Conservation (phyloP, 2,797 vertebrate genomes). For the Oreochromis grahami region DNA sequence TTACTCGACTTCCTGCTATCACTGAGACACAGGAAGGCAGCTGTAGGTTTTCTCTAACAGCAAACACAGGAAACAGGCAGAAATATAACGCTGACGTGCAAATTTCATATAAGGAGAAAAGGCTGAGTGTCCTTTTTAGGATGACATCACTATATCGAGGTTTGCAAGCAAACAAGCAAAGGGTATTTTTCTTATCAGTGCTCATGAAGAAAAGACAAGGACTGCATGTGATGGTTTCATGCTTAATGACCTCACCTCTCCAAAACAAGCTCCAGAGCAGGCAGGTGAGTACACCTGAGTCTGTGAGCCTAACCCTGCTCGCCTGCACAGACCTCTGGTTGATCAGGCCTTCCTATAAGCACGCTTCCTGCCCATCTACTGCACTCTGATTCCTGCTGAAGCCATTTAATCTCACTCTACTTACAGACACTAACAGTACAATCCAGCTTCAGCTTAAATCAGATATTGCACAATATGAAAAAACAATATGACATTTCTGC, state of each 20-base stretch:
- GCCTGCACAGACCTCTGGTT: not conserved
- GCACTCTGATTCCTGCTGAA: not conserved
- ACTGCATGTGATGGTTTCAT: not conserved
- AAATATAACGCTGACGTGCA: not conserved
- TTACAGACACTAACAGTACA: not conserved
- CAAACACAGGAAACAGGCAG: not conserved
- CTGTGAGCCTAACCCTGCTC: not conserved
- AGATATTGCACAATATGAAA: not conserved
- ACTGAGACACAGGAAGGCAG: not conserved
- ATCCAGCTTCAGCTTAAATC: not conserved
- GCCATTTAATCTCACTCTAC: not conserved
- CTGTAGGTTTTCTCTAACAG: not conserved
- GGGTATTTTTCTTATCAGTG: not conserved
- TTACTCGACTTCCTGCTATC: not conserved
- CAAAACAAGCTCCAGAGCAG: not conserved
- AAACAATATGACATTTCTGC: not conserved
- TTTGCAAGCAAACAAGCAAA: fast-evolving
- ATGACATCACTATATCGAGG: not conserved
- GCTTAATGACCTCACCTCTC: not conserved
- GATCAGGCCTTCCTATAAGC: not conserved
- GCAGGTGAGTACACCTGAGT: not conserved
- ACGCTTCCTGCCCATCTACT: not conserved
- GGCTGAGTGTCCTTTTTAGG: not conserved
- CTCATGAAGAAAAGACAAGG: fast-evolving
- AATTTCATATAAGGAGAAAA: fast-evolving